These are phyloP conservation scores for Drosophila histrio DNA, from an alignment of 2,888 invertebrate genomes.

Conservation along the genomic window DNA sequence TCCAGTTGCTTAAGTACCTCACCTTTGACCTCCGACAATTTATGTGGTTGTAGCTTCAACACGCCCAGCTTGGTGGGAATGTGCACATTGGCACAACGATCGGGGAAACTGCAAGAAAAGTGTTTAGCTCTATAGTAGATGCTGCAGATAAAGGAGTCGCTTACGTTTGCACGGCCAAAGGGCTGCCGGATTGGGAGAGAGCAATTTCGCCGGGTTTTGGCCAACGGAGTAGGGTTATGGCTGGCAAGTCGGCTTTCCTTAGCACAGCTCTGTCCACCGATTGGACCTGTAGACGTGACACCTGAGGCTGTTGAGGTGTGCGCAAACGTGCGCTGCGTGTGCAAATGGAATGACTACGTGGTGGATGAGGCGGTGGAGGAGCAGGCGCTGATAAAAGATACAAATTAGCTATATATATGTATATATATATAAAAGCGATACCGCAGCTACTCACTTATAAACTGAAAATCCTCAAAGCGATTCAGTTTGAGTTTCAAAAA, in stretches of 20 bases:
- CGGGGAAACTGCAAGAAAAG: constrained; percentile 60
- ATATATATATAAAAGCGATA: no score
- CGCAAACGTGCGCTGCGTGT: constrained; percentile 20
- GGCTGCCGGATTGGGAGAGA: constrained; percentile 80
- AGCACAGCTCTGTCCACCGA: constrained; percentile 54
- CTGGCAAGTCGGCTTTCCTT: background rate
- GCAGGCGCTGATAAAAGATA: constrained; percentile 32
- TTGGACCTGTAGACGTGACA: constrained; percentile 65
- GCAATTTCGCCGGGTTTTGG: constrained; percentile 81
- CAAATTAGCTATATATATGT: background rate
- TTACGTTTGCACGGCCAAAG: constrained; percentile 80
- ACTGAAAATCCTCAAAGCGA: constrained; percentile 29
- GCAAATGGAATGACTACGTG: constrained; percentile 60
- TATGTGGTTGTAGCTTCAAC: constrained; percentile 79
- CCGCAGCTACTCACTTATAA: constrained; percentile 1
- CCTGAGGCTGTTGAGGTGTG: constrained; percentile 52
- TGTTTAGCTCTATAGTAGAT: background rate
- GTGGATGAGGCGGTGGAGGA: constrained; percentile 51
- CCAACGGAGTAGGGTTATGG: constrained; percentile 77
- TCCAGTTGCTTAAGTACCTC: constrained; percentile 78
- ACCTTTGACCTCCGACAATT: constrained; percentile 65
- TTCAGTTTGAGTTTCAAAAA: constrained; percentile 52
- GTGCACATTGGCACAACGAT: constrained; percentile 38
- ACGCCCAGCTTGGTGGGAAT: constrained; percentile 79
- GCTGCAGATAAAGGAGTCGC: constrained; percentile 1